Evolutionary conservation across 2,888 invertebrate species (phyloP), one percentile per base, ranked within the genome.

Genomic region (Nasonovia ribisnigri): DNA sequence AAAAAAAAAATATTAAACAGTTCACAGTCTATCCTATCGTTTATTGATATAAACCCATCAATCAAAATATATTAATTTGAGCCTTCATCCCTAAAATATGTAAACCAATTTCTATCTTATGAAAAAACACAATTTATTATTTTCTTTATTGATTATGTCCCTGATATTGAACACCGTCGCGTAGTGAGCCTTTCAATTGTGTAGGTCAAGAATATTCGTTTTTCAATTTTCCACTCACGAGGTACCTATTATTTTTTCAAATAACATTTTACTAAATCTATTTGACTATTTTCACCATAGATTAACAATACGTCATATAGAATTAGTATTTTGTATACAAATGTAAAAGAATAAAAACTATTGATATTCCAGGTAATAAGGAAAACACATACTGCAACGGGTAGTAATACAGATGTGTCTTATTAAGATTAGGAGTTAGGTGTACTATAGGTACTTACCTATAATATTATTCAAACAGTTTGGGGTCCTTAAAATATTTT

Each of bases 1-100:
- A 8, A 46, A 67, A n/a, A 67, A 67, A 67, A 57, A 57, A n/a
- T n/a, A 67, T n/a, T 60, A 10, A 67, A 67, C 67, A n/a, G n/a
- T 67, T 4, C 24, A n/a, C n/a, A 67, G 16, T 67, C 13, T 16
- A 5, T 8, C 26, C 29, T 67, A n/a, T n/a, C 1, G n/a, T n/a
- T n/a, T 29, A n/a, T n/a, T n/a, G 67, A 67, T n/a, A 67, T n/a
- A n/a, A 67, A 67, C n/a, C 67, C n/a, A 67, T 67, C 67, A n/a
- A 67, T 67, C n/a, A n/a, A n/a, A 67, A n/a, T 16, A 67, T 67
- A n/a, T n/a, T n/a, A n/a, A 67, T 67, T 67, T 67, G n/a, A 67
- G n/a, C 67, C 67, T n/a, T 67, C 16, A 16, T 67, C n/a, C n/a
- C 67, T n/a, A 67, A 67, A 67, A 67, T n/a, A 6, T 5, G 13